Conservation (phyloP, 2,888 invertebrate genomes). For the Omphaloscelis lunosa region DNA sequence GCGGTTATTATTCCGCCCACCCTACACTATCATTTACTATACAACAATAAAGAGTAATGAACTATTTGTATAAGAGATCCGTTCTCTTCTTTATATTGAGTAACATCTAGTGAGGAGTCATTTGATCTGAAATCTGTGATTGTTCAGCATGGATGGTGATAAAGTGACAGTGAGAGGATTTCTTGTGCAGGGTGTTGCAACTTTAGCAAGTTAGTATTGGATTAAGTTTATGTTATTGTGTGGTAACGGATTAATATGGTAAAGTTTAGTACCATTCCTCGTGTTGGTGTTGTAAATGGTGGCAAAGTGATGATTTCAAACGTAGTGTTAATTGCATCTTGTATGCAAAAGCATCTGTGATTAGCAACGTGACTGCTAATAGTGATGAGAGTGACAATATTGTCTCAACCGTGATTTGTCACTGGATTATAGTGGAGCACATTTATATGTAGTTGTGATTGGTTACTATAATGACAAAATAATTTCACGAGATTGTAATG, state of each 20-base stretch:
- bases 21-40: conserved; percentile 38
- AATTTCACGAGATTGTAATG: neutral
- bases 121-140: conserved; percentile 46
- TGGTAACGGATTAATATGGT: neutral
- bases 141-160: conserved; percentile 59
- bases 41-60: conserved; percentile 55
- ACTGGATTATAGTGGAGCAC: neutral
- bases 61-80: conserved; percentile 49
- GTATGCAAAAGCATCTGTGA: neutral
- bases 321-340: neutral
- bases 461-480: neutral
- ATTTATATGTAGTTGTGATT: no score
- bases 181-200: conserved; percentile 52
- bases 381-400: conserved; percentile 1
- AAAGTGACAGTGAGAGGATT: conserved; percentile 50
- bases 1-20: conserved; percentile 26
- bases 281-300: neutral
- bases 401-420: neutral
- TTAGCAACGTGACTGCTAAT: neutral
- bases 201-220: conserved; percentile 63
- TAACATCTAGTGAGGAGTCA: conserved; percentile 20
- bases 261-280: neutral
- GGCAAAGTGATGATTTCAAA: neutral
- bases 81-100: conserved; percentile 56
- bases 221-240: neutral